Percentiles rank a stretch among this genome's conserved stretches.
These are phyloP conservation scores for Tipula vernalis DNA, from an alignment of 2,888 invertebrate genomes.

Conservation along the genomic window DNA sequence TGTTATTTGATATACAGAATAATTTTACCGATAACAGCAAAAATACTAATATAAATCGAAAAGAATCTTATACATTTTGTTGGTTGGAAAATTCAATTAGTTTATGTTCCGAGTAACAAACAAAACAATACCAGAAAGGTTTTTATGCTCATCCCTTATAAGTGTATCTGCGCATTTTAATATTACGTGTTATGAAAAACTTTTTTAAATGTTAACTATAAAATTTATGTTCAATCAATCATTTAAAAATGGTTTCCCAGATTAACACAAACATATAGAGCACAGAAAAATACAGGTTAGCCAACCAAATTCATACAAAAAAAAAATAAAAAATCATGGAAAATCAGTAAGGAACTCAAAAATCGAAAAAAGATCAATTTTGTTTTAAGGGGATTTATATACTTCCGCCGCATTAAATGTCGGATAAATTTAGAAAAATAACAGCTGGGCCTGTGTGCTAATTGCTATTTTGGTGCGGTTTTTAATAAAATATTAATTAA, in stretches of 20 bases:
- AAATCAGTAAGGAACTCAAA: neutral
- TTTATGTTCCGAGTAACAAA: neutral
- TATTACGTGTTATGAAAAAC: neutral
- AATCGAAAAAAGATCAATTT: neutral
- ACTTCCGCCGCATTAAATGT: neutral
- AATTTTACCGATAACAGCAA: neutral
- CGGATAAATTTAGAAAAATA: neutral
- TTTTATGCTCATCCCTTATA: neutral
- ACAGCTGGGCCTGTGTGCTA: too few relatives aligned
- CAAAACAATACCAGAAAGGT: neutral
- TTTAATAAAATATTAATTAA: neutral
- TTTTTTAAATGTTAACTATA: neutral
- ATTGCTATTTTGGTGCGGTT: too few relatives aligned
- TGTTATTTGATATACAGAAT: neutral
- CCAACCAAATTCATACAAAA: neutral
- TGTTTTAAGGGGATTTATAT: neutral
- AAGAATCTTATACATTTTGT: neutral
- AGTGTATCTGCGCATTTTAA: neutral
- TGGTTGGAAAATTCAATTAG: neutral
- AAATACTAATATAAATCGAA: neutral
- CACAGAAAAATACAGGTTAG: neutral
- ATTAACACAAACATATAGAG: neutral
- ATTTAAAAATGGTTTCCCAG: neutral
- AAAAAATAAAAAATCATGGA: neutral
- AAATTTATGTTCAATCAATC: neutral